Conservation (phyloP, 2,888 invertebrate species). For the Cheilosia variabilis region DNA sequence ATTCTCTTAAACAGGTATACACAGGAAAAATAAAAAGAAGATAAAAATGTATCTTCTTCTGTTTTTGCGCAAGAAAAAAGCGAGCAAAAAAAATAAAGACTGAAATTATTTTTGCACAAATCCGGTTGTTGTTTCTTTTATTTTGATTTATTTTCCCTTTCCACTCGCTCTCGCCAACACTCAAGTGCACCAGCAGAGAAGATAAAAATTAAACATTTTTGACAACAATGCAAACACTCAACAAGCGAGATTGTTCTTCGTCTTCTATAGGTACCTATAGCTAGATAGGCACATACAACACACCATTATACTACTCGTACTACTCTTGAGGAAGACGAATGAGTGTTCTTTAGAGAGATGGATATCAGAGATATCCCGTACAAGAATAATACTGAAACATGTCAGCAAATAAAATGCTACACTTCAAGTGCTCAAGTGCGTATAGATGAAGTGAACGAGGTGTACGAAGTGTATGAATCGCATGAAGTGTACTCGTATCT, state of each 20-base stretch:
- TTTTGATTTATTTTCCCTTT: constrained; percentile 16
- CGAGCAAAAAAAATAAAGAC: not conserved
- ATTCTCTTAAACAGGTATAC: constrained; percentile 2
- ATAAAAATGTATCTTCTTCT: constrained; percentile 39
- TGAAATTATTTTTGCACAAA: constrained; percentile 63
- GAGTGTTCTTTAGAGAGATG: constrained; percentile 52
- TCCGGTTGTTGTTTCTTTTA: constrained; percentile 58
- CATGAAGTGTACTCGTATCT: constrained; percentile 54
- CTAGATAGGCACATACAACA: not conserved
- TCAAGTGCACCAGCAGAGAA: constrained; percentile 41
- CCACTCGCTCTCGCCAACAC: not conserved
- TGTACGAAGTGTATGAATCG: not conserved
- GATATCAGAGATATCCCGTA: constrained; percentile 37
- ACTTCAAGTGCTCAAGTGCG: constrained; percentile 48
- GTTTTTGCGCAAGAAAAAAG: not conserved
- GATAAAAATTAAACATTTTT: constrained; percentile 63
- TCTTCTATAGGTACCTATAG: not conserved
- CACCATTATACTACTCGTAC: not conserved
- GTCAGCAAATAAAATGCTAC: constrained; percentile 72
- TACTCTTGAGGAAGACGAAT: constrained; percentile 48
- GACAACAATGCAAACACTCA: constrained; percentile 74
- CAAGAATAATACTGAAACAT: constrained; percentile 57
- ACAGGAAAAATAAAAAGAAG: constrained; percentile 8
- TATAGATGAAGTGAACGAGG: constrained; percentile 11
- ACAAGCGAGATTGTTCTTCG: constrained; percentile 27